Evolutionary conservation across 2,113 vertebrate species (phyloP), one percentile per base, ranked within the genome.

Genomic region (Calonectris borealis): DNA sequence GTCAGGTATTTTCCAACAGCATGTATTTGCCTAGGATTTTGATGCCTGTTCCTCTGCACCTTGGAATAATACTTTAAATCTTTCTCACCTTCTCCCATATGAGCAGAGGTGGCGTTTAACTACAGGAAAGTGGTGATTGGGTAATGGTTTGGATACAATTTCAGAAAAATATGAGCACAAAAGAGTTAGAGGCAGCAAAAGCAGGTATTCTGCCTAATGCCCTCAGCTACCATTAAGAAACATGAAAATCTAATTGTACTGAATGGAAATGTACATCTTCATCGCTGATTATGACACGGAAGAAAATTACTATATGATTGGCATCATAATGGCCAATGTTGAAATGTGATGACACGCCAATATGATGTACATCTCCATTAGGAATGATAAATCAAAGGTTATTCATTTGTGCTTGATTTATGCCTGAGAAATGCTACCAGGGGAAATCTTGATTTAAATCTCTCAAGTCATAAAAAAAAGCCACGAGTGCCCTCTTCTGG

Each of bases 361-460:
- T 97, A 94, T 97, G 97, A 98, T 97, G 92, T 97, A 97, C 95
- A 94, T 98, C 95, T 97, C 97, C 95, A 94, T 97, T 97, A 97
- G 95, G 97, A 96, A 94, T 75, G 94, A 97, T 97, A 97, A 97
- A 98, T 98, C 97, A 97, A 97, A 97, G 96, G 96, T 97, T 97
- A 97, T 97, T 97, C 94, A 94, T 98, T 98, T 97, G 95, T 88
- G 76, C 94, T 97, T 97, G 97, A 97, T 98, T 97, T 96, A 97
- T 97, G 93, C 77, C 86, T 94, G 93, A 86, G 90, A 97, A 97
- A 97, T 83, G 94, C 91, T 96, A 87, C 95, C 96, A 76, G 90
- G 96, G 96, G 96, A 97, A 97, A 97, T 97, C 93, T 92, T 66
- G 86, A 93, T 94, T 92, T 95, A 96, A 96, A 94, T 71, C 88